Evolutionary conservation across 2,888 invertebrate species (phyloP).

Genomic region (Campoletis raptor): DNA sequence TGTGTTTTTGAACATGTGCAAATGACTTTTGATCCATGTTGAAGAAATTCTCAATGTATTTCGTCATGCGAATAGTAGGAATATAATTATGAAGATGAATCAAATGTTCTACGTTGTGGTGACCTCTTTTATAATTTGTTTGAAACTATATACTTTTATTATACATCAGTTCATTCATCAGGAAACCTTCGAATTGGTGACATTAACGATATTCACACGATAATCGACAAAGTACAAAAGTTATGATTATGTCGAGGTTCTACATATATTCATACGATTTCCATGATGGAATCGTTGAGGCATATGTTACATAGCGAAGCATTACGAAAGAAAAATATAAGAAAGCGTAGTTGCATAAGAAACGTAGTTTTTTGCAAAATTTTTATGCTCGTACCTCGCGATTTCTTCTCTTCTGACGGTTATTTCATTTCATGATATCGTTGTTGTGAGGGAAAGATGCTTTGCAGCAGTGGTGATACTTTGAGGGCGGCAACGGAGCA

Average conservation of each 20-base stretch:
- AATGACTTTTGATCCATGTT: not conserved
- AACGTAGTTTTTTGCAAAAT: constrained; percentile 46
- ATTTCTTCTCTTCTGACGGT: constrained; percentile 34
- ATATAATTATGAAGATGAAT: not conserved
- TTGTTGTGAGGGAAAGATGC: constrained; percentile 37
- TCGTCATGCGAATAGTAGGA: not conserved
- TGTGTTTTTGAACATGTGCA: not conserved
- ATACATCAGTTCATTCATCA: not conserved
- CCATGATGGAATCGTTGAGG: constrained; percentile 19
- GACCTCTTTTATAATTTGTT: not conserved
- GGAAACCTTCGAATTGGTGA: not conserved
- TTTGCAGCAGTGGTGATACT: constrained; percentile 7
- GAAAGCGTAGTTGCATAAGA: constrained; percentile 10
- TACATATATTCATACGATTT: not conserved
- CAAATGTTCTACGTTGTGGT: not conserved
- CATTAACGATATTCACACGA: not conserved
- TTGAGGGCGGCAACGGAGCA: constrained; percentile 30
- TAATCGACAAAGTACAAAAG: not conserved
- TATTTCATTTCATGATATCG: constrained; percentile 34
- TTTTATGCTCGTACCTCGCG: constrained; percentile 11
- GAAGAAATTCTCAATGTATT: not conserved
- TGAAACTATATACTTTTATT: not conserved
- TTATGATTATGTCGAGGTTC: not conserved
- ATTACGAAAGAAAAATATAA: constrained; percentile 34
- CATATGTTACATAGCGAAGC: not conserved